A percentile compares a stretch with the other conserved stretches of the same genome.
Conservation (phyloP, 2,113 vertebrate species). For the Nyctibius bracteatus region DNA sequence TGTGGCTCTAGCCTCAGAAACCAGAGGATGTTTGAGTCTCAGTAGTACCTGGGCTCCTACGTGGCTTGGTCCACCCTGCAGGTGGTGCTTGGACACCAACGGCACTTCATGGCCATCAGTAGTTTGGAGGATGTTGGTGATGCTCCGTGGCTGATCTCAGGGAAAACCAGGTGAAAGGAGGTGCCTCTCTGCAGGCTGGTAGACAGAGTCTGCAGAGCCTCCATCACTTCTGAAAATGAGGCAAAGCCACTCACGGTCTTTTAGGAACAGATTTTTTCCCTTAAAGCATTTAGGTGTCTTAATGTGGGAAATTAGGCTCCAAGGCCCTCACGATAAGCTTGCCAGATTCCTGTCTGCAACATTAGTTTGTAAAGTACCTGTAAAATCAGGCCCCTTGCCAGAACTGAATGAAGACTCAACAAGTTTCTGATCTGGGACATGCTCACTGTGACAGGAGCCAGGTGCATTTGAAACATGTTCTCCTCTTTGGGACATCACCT, state of each 20-base stretch:
- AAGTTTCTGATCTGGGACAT: neutral
- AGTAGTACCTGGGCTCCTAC: neutral
- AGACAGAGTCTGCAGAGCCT: neutral
- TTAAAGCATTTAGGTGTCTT: neutral
- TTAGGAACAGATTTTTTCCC: neutral
- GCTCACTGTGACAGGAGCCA: neutral
- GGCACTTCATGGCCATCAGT: neutral
- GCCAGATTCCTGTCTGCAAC: neutral
- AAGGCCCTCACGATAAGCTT: neutral
- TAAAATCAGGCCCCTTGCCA: neutral
- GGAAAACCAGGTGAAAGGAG: neutral
- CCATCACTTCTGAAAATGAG: neutral
- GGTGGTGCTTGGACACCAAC: neutral
- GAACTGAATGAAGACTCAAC: neutral
- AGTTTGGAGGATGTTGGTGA: neutral
- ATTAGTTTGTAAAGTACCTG: neutral
- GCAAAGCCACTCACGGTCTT: neutral
- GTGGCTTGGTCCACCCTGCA: neutral
- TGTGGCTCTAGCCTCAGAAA: neutral
- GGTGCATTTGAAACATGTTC: rapidly evolving
- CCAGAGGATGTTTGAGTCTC: neutral
- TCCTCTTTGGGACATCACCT: neutral
- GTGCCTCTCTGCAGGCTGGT: neutral
- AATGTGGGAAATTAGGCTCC: neutral
- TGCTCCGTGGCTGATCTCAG: rapidly evolving